phyloP scores from a whole-genome alignment of 2,888 invertebrate genomes.

The Yponomeuta sedellus region DNA sequence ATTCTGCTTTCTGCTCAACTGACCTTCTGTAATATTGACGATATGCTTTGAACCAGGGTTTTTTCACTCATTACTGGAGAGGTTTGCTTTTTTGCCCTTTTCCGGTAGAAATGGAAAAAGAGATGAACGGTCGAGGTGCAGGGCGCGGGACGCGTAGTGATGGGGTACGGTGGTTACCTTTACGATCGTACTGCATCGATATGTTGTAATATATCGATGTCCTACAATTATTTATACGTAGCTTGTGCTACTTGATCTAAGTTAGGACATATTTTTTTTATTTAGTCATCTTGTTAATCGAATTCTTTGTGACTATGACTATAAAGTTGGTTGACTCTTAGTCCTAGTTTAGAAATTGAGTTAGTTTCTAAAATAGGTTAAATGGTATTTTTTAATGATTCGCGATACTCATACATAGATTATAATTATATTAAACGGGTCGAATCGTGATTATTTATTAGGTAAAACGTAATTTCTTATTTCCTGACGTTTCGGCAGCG shows the following conservation, averaged over 20 bases:
- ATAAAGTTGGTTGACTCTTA: too few relatives aligned
- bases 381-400: too few relatives aligned
- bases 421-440: too few relatives aligned
- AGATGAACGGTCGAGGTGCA: slow-evolving; percentile 74
- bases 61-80: slow-evolving; percentile 73
- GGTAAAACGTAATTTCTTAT: too few relatives aligned
- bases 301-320: too few relatives aligned
- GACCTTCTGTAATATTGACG: background rate
- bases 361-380: too few relatives aligned
- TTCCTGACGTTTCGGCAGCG: too few relatives aligned
- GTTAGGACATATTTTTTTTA: background rate
- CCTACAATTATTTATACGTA: background rate
- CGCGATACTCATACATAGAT: too few relatives aligned
- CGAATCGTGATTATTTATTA: too few relatives aligned
- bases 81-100: slow-evolving; percentile 68
- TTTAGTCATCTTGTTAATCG: background rate
- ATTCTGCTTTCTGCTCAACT: background rate
- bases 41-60: slow-evolving; percentile 24
- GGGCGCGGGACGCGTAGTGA: slow-evolving; percentile 62
- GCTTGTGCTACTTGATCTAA: background rate
- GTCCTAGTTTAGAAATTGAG: too few relatives aligned
- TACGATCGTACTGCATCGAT: background rate
- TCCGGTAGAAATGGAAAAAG: slow-evolving; percentile 63
- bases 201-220: background rate
- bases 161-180: slow-evolving; percentile 21